Evolutionary conservation across 2,113 vertebrate genomes (phyloP).

Genomic region (Istiophorus platypterus): DNA sequence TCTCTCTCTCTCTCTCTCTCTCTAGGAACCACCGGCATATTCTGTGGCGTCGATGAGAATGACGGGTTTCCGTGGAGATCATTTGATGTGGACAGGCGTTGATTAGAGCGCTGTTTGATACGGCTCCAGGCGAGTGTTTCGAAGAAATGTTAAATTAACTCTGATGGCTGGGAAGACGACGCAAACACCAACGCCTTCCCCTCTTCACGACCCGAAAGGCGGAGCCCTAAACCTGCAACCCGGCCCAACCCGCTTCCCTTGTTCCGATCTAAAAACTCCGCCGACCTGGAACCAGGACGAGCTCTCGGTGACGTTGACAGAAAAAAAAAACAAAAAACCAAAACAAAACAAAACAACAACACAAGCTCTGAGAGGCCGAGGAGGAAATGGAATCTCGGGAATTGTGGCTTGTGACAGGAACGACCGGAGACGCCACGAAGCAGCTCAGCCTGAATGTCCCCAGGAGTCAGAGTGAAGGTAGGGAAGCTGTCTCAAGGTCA

Average conservation of each 20-base stretch:
- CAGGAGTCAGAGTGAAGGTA: background rate
- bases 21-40: background rate
- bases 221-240: too few relatives aligned
- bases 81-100: constrained; percentile 22
- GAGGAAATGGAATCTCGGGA: background rate
- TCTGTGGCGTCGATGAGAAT: background rate
- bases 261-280: too few relatives aligned
- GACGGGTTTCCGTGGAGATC: background rate
- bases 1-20: too few relatives aligned
- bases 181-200: too few relatives aligned
- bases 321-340: too few relatives aligned
- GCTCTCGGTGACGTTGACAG: background rate
- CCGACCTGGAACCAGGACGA: too few relatives aligned
- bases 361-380: constrained; percentile 10
- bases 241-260: too few relatives aligned
- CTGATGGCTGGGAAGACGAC: background rate
- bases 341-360: too few relatives aligned
- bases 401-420: background rate
- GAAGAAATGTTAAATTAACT: background rate
- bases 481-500: background rate
- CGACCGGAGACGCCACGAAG: background rate
- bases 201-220: too few relatives aligned
- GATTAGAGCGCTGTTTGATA: constrained; percentile 1
- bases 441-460: background rate
- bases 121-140: background rate